A percentile compares a stretch with the other conserved stretches of the same genome.
These are phyloP conservation scores for Psephotus haematonotus DNA, from an alignment of 2,113 vertebrate species.

Conservation along the genomic window DNA sequence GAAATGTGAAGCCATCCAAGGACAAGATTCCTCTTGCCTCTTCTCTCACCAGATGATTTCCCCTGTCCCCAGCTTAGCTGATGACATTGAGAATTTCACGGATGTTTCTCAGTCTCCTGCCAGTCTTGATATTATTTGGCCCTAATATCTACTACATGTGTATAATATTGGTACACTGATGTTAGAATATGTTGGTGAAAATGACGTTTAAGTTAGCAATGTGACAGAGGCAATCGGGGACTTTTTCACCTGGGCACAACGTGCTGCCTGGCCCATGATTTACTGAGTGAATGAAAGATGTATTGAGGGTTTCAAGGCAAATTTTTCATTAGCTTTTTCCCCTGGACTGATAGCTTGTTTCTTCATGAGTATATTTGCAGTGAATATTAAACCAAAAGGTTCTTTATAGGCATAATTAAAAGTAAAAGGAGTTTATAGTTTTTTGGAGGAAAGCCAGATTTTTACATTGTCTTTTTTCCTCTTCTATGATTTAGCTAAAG, in stretches of 20 bases:
- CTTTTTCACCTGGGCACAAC: not conserved
- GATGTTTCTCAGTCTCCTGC: not conserved
- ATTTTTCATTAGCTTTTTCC: not conserved
- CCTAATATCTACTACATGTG: not conserved
- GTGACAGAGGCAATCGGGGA: not conserved
- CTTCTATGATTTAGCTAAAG: not conserved
- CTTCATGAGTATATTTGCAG: not conserved
- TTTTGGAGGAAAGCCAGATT: not conserved
- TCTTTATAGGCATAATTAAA: not conserved
- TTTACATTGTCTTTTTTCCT: not conserved
- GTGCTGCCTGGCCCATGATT: not conserved
- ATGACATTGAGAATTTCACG: not conserved
- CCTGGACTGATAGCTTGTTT: not conserved
- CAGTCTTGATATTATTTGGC: not conserved
- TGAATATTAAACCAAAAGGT: not conserved
- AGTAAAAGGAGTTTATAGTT: not conserved
- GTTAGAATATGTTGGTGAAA: not conserved
- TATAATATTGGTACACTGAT: not conserved
- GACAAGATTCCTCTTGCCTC: not conserved
- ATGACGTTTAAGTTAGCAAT: not conserved
- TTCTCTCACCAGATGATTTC: not conserved
- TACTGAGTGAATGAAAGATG: not conserved
- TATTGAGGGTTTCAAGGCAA: not conserved
- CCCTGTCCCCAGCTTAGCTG: not conserved
- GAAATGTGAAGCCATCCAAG: not conserved